Evolutionary conservation across 2,888 invertebrate genomes (phyloP), one percentile per base, ranked within the genome.

Genomic region (Pediacus dermestoides): DNA sequence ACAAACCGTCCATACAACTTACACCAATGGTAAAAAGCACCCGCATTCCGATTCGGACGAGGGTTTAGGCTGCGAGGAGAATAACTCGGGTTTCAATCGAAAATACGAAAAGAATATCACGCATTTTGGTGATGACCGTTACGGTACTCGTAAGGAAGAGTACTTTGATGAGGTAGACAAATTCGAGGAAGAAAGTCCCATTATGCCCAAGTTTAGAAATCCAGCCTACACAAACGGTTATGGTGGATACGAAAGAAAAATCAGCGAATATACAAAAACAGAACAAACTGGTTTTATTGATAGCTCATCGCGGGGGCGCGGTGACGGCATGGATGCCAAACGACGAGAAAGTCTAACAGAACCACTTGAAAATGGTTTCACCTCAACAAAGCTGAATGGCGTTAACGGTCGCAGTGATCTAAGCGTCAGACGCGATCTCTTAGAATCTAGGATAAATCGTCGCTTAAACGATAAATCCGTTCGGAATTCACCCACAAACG

Each of bases 41-140:
- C 62, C 73, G 1, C 73, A 78, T 37, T 85, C 85, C 7, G 87
- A 87, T 61, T 87, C 86, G 61, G 87, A 86, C 50, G 87, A 87
- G 65, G 86, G 86, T 0, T 67, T 86, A n/a, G 86, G 86, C 1
- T 79, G 82, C 37, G 86, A 87, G 60, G 79, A 79, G 45, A n/a
- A n/a, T n/a, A 63, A 60, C 44, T 70, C 72, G 34, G 68, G 73
- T 35, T 61, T 60, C 35, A 48, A 44, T 34, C 42, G 58, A 14
- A 61, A 61, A 44, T 60, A 58, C 32, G 53, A 60, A 18, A 64
- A 63, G 41, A 50, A 53, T 4, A 46, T 60, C 10, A 63, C 65
- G 1, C 68, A 71, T 33, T 74, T 76, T 48, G 70, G 73, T 31
- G 72, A 75, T 40, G 73, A 74, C 9, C 46, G 48, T 45, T 54